Conservation (phyloP, 2,113 vertebrate species). For the Ctenomys sociabilis region DNA sequence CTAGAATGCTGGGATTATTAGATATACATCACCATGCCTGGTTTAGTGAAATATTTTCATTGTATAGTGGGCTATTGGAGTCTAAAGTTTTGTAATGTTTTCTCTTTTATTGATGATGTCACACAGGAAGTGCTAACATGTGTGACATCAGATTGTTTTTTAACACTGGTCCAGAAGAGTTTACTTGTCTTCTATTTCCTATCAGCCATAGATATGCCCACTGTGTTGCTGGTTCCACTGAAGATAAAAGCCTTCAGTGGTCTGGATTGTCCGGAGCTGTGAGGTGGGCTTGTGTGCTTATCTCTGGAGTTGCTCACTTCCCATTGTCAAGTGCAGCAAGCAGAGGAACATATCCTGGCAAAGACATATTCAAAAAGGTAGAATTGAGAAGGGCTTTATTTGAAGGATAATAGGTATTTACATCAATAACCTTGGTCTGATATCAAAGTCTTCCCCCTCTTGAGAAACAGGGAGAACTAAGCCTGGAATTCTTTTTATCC, state of each 20-base stretch:
- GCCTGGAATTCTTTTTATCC: background rate
- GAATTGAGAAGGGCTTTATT: background rate
- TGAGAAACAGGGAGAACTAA: constrained; percentile 24
- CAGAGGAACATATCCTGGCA: background rate
- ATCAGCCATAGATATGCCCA: background rate
- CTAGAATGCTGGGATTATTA: background rate
- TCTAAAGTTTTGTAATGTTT: background rate
- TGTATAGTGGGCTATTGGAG: background rate
- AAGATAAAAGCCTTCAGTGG: background rate
- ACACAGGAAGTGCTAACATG: background rate
- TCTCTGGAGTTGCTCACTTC: background rate
- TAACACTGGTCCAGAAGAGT: background rate
- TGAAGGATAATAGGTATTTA: background rate
- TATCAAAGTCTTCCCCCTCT: background rate
- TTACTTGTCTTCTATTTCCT: background rate
- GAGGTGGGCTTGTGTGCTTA: background rate
- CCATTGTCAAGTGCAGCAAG: background rate
- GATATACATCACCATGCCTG: background rate
- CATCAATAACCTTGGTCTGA: background rate
- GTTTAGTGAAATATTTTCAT: background rate
- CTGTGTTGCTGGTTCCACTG: background rate
- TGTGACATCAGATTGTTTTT: background rate
- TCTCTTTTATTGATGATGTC: background rate
- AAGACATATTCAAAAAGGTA: background rate
- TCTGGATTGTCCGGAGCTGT: background rate